A percentile compares a stretch with the other conserved stretches of the same genome.
Conservation (phyloP, 2,113 vertebrate genomes). For the Scalopus aquaticus region DNA sequence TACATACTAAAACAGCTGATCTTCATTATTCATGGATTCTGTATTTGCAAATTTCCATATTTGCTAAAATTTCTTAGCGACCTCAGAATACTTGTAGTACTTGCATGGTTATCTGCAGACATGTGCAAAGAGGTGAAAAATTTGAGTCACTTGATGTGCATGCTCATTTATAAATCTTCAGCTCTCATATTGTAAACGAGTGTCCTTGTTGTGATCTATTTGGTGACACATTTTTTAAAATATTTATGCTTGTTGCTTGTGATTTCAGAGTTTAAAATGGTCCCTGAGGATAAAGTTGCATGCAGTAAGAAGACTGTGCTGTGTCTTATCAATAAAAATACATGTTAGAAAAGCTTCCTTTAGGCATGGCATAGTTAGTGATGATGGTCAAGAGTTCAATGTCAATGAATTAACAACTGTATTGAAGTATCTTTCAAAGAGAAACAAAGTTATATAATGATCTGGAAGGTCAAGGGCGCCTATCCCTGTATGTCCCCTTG, state of each 20-base stretch:
- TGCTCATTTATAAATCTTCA: neutral
- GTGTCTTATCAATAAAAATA: neutral
- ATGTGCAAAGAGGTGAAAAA: neutral
- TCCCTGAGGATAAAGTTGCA: neutral
- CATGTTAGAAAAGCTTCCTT: neutral
- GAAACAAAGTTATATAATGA: neutral
- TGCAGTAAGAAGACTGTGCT: neutral
- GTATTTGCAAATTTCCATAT: neutral
- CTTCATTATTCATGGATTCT: neutral
- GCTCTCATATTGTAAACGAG: neutral
- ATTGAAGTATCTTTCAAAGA: conserved; percentile 11
- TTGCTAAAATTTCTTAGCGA: neutral
- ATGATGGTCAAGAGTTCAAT: neutral
- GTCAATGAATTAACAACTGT: neutral
- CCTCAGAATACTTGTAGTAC: neutral
- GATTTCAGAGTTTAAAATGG: neutral
- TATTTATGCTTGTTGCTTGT: neutral
- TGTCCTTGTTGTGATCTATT: neutral
- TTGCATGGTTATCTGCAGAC: neutral
- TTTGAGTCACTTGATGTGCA: neutral
- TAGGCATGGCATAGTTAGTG: neutral
- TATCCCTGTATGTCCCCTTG: neutral
- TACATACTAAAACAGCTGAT: neutral
- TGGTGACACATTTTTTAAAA: neutral
- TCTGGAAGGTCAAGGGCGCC: neutral